Conservation (phyloP, 2,888 invertebrate genomes). For the Dichetophora obliterata region DNA sequence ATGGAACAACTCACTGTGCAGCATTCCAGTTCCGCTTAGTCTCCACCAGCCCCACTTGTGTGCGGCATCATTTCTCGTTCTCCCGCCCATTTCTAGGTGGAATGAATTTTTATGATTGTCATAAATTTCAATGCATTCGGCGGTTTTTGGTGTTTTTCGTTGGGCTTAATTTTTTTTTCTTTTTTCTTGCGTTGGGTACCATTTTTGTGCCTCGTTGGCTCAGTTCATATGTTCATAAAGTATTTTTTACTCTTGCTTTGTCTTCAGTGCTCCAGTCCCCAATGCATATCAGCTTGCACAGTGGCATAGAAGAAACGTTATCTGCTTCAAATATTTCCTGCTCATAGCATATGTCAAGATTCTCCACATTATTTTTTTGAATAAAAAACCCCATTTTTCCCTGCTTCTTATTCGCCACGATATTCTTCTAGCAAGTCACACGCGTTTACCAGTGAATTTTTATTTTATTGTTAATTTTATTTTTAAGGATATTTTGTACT, state of each 20-base stretch:
- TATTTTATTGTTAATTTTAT: conserved; percentile 48
- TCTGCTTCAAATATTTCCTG: too few species aligned
- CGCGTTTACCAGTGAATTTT: conserved; percentile 16
- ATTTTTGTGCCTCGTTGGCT: conserved; percentile 27
- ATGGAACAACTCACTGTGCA: too few species aligned
- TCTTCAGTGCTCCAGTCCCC: too few species aligned
- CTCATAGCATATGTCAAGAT: too few species aligned
- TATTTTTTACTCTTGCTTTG: not conserved
- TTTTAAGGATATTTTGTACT: conserved; percentile 39
- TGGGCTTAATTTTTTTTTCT: not conserved
- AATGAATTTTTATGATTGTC: conserved; percentile 48
- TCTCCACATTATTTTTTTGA: too few species aligned
- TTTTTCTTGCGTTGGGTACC: conserved; percentile 6
- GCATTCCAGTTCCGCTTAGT: too few species aligned
- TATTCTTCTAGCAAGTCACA: not conserved
- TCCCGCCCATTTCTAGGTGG: not conserved
- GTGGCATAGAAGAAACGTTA: too few species aligned
- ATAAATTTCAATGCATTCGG: conserved; percentile 48
- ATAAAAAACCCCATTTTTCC: not conserved
- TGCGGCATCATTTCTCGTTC: too few species aligned
- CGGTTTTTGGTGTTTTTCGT: conserved; percentile 18
- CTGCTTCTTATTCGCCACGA: too few species aligned
- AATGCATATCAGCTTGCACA: too few species aligned
- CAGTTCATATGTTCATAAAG: conserved; percentile 22
- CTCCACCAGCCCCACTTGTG: too few species aligned